A percentile compares a stretch with the other conserved stretches of the same genome.
Evolutionary conservation across 2,113 vertebrate genomes (phyloP).

Genomic region (Tympanuchus pallidicinctus): DNA sequence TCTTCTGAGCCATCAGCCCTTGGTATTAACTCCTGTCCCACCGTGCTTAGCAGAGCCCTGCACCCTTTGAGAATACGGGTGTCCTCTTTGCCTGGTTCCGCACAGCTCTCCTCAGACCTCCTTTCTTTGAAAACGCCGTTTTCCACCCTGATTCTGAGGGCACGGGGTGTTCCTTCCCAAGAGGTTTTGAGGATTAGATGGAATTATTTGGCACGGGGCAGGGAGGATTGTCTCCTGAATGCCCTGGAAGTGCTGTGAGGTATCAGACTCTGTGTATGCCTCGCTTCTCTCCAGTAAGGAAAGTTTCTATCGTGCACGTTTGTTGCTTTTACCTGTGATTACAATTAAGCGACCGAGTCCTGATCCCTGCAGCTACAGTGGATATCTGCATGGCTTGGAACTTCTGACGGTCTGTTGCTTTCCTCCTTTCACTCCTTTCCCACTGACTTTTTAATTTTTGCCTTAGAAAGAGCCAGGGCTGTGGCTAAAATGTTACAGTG

Average conservation of each 20-base stretch:
- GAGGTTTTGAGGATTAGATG: not conserved
- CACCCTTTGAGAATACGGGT: rapidly evolving
- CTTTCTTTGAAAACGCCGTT: not conserved
- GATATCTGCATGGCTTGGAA: not conserved
- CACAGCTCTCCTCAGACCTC: not conserved
- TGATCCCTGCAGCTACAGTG: not conserved
- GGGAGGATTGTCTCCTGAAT: not conserved
- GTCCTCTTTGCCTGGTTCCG: not conserved
- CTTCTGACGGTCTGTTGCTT: not conserved
- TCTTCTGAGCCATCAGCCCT: not conserved
- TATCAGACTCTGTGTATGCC: not conserved
- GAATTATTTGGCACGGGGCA: not conserved
- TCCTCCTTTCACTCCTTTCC: not conserved
- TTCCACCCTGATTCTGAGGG: not conserved
- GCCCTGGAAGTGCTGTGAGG: not conserved
- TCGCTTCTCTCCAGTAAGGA: not conserved
- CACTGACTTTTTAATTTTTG: not conserved
- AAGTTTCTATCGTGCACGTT: rapidly evolving
- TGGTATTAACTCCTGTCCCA: not conserved
- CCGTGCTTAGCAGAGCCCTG: not conserved
- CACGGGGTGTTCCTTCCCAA: rapidly evolving
- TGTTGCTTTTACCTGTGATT: not conserved
- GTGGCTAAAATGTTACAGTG: rapidly evolving
- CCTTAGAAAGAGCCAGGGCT: not conserved
- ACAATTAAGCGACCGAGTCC: not conserved